Evolutionary conservation across 37 sponge, comb jelly and placozoan genomes (phyloP).

Genomic region (Chondrosia reniformis): DNA sequence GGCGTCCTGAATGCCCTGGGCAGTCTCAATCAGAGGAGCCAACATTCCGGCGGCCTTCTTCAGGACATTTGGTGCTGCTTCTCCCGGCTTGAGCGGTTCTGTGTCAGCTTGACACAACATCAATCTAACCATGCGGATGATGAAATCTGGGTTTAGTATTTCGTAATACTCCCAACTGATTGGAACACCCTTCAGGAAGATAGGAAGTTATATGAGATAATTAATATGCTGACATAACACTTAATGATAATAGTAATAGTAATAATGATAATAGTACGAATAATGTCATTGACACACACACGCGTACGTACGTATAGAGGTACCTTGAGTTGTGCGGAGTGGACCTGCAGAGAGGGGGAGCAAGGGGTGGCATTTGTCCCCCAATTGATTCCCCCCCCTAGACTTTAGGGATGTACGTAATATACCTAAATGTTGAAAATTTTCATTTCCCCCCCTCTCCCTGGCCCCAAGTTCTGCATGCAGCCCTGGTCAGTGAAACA

Average conservation of each 20-base stretch:
- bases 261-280: too few relatives aligned
- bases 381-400: too few relatives aligned
- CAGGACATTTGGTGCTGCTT: slow-evolving; percentile 21
- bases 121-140: slow-evolving; percentile 49
- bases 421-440: too few relatives aligned
- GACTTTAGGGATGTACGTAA: too few relatives aligned
- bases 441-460: neutral
- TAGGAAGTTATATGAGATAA: too few relatives aligned
- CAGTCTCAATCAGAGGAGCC: slow-evolving; percentile 58
- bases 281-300: too few relatives aligned
- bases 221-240: too few relatives aligned
- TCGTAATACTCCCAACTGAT: slow-evolving; percentile 69
- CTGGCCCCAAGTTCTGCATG: neutral
- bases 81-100: slow-evolving; percentile 42
- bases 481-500: neutral
- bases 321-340: too few relatives aligned
- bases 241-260: too few relatives aligned
- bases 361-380: too few relatives aligned
- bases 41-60: slow-evolving; percentile 48
- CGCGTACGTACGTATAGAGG: too few relatives aligned
- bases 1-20: slow-evolving; percentile 67
- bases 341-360: too few relatives aligned
- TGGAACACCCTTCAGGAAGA: slow-evolving; percentile 54
- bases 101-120: slow-evolving; percentile 67
- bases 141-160: slow-evolving; percentile 70